phyloP scores from a whole-genome alignment of 1,140 invertebrate species.

The Achatina immaculata region DNA sequence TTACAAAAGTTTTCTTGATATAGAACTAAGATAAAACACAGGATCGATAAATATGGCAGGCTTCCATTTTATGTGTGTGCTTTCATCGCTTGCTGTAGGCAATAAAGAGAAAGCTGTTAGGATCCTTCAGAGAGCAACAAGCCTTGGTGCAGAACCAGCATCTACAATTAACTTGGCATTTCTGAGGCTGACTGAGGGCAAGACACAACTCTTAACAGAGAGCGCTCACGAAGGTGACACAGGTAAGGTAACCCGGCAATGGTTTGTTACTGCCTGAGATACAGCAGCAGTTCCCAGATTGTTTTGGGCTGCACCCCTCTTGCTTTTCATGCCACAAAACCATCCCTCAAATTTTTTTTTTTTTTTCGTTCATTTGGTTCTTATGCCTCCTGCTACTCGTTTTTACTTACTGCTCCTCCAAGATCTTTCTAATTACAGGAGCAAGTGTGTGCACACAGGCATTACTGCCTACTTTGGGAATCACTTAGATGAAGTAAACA shows the following conservation, averaged over 20 bases:
- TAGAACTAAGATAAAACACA: not conserved
- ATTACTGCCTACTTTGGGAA: too few relatives aligned
- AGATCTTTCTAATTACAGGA: too few relatives aligned
- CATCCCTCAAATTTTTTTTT: too few relatives aligned
- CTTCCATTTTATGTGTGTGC: too few relatives aligned
- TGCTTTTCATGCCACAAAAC: too few relatives aligned
- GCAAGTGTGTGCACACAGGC: too few relatives aligned
- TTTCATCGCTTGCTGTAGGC: not conserved
- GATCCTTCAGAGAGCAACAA: conserved; percentile 13
- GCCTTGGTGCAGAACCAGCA: not conserved
- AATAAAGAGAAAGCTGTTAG: conserved; percentile 18
- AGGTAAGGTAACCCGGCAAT: not conserved
- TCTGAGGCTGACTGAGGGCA: conserved; percentile 12
- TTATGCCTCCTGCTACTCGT: too few relatives aligned
- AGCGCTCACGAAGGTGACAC: too few relatives aligned
- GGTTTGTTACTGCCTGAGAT: not conserved
- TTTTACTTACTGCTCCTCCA: too few relatives aligned
- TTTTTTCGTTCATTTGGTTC: too few relatives aligned
- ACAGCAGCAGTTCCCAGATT: not conserved
- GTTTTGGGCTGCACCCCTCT: too few relatives aligned
- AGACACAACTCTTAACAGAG: not conserved
- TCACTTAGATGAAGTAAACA: too few relatives aligned
- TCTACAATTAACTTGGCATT: not conserved
- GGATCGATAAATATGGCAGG: not conserved
- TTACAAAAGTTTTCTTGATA: not conserved